phyloP scores from a whole-genome alignment of 2,888 invertebrate genomes.

The Phortica magna region DNA sequence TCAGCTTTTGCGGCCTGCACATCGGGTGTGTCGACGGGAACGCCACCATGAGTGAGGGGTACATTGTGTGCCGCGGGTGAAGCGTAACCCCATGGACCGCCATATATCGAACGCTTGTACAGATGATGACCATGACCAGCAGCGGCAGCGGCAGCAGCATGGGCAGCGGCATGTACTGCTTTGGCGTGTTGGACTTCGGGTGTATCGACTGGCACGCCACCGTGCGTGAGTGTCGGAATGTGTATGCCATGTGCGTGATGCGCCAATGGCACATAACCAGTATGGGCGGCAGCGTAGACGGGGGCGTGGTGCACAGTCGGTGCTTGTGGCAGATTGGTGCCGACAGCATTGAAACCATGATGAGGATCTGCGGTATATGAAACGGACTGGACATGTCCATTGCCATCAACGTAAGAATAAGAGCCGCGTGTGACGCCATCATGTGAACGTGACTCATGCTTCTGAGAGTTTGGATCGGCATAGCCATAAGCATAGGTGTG shows the following conservation, averaged over 20 bases:
- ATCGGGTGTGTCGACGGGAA: conserved; percentile 80
- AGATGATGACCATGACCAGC: conserved; percentile 75
- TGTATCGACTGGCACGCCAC: conserved; percentile 77
- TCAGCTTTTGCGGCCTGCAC: conserved; percentile 78
- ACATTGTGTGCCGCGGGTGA: conserved; percentile 68
- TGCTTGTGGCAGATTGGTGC: conserved; percentile 82
- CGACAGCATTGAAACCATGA: conserved; percentile 83
- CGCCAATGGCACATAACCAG: conserved; percentile 71
- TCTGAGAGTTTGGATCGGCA: conserved; percentile 82
- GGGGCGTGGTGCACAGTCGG: conserved; percentile 76
- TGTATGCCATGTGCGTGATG: conserved; percentile 65
- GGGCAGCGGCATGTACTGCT: conserved; percentile 79
- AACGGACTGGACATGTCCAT: conserved; percentile 83
- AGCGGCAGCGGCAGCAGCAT: conserved; percentile 77
- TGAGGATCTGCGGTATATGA: conserved; percentile 83
- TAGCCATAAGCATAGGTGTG: conserved; percentile 83
- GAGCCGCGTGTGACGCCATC: conserved; percentile 83
- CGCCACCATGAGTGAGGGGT: conserved; percentile 77
- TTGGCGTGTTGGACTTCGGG: conserved; percentile 80
- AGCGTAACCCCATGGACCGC: conserved; percentile 71
- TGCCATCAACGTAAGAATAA: conserved; percentile 85
- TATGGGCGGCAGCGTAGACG: conserved; percentile 72
- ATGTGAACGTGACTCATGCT: conserved; percentile 81
- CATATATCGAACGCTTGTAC: conserved; percentile 77
- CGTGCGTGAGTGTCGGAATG: conserved; percentile 71